Base-by-base conservation (phyloP, 2,113 vertebrate species). In the Sinocyclocheilus anshuiensis region DNA sequence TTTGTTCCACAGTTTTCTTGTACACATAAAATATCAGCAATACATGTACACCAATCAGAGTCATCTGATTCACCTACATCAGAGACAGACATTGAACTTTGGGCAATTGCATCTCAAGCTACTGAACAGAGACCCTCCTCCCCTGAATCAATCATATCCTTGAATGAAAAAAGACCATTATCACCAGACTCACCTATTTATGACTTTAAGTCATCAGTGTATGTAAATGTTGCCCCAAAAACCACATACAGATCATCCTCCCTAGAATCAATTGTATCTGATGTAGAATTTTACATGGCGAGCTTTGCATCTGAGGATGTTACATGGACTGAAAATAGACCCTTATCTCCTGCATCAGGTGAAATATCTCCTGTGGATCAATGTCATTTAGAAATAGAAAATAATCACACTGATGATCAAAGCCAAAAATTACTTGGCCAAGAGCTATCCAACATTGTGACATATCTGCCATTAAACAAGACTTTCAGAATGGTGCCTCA, bases 121-220 rank as follows among this genome's bases (percentile, higher is more conserved):
- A 87, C 80, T 81, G 88, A 91, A 13, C 85, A 72, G 5, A 90
- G 87, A 88, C 86, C 88, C 53, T 86, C 78, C 61, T 94, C 92
- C 80, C 89, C 91, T 59, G 86, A 39, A n/a, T 94, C 93, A 84
- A 78, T 86, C 55, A 59, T 29, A 39, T 92, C 90, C 77, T 84
- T 78, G 69, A 39, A 69, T 63, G 87, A 91, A 24, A 86, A 81
- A 3, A 83, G 78, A 20, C 61, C 55, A 42, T 85, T 93, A 77
- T 88, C 84, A 16, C 87, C 85, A 67, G 92, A 94, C 45, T 94
- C 92, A 3, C 91, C 90, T 6, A 72, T 94, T 81, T 86, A 87
- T 29, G 87, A 88, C 1, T 88, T 89, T 6, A 81, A 2, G 22
- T 1, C 76, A 53, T 84, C 8, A 22, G 24, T 65, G 69, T 81